Evolutionary conservation across 2,797 vertebrate genomes (phyloP), one percentile per base, ranked within the genome.

Genomic region (Lophius americanus): DNA sequence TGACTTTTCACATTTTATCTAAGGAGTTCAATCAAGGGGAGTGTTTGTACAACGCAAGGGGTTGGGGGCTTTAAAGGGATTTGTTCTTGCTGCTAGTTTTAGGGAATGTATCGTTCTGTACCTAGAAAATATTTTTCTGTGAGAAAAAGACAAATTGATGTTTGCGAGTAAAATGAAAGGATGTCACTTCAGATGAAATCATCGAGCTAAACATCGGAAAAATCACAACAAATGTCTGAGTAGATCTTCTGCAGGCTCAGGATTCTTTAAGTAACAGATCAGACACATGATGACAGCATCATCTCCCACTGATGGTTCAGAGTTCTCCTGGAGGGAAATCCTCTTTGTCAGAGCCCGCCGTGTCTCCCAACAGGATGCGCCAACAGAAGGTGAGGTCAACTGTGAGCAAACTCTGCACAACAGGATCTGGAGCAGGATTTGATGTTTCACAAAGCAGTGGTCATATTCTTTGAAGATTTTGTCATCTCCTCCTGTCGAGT

Each of bases 361-460:
- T 11, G 74, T 79, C 82, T 87, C 89, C 85, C 82, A 83, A 73
- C 81, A 83, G 88, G 88, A 88, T 78, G 70, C 87, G 83, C 83
- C 78, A 84, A 84, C 89, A 92, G 91, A 91, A 91, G 91, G 91
- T 89, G 91, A 93, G 91, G 89, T 92, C 91, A 92, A 88, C 90
- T 91, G 86, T 92, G 80, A 92, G 92, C 91, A 91, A 88, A 88
- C 85, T 78, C 77, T 9, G 60, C 80, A 81, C 89, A 89, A 86
- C 78, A 78, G 89, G 77, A 85, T 69, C 82, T 68, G 57, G 82
- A 83, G 78, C 87, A 86, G 89, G 88, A 92, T 90, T 90, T 91
- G 81, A 88, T 81, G 86, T 89, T 79, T 76, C 90, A 90, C 91
- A 90, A 88, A 92, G 91, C 79, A 71, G 66, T 63, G 71, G 65